Evolutionary conservation across 2,888 invertebrate genomes (phyloP).

Genomic region (Mythimna pallens): DNA sequence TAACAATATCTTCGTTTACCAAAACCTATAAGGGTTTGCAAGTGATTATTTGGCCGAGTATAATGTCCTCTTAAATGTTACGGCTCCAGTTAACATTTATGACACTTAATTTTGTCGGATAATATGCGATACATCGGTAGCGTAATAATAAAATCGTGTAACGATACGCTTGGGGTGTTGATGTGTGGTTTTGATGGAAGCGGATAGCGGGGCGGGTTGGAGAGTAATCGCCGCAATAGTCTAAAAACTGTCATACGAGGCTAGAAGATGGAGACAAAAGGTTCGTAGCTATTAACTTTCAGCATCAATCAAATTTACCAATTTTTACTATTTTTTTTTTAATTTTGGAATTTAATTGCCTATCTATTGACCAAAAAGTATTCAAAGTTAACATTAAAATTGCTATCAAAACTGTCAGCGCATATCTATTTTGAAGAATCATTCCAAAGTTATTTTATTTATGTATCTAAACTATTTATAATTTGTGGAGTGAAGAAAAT

Average conservation of each 20-base stretch:
- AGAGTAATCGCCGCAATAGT: not conserved
- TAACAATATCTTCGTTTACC: slow-evolving; percentile 62
- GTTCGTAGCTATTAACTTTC: no score
- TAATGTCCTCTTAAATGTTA: slow-evolving; percentile 83
- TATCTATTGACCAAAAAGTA: no score
- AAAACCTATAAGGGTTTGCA: slow-evolving; percentile 64
- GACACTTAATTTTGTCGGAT: slow-evolving; percentile 87
- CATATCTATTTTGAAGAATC: no score
- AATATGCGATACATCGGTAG: slow-evolving; percentile 80
- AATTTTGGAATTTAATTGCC: no score
- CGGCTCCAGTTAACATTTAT: slow-evolving; percentile 85
- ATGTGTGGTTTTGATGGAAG: slow-evolving; percentile 48
- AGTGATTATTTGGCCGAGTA: slow-evolving; percentile 74
- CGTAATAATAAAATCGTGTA: slow-evolving; percentile 82
- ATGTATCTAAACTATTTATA: no score
- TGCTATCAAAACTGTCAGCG: no score
- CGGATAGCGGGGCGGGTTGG: slow-evolving; percentile 8
- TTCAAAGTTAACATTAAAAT: no score
- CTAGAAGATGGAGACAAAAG: no score
- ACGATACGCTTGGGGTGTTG: slow-evolving; percentile 79
- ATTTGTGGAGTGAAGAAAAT: no score
- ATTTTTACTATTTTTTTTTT: no score
- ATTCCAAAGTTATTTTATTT: no score
- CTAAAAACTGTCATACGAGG: not conserved
- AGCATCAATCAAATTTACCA: no score